Evolutionary conservation across 2,797 vertebrate species (phyloP).

Genomic region (Heliangelus exortis): DNA sequence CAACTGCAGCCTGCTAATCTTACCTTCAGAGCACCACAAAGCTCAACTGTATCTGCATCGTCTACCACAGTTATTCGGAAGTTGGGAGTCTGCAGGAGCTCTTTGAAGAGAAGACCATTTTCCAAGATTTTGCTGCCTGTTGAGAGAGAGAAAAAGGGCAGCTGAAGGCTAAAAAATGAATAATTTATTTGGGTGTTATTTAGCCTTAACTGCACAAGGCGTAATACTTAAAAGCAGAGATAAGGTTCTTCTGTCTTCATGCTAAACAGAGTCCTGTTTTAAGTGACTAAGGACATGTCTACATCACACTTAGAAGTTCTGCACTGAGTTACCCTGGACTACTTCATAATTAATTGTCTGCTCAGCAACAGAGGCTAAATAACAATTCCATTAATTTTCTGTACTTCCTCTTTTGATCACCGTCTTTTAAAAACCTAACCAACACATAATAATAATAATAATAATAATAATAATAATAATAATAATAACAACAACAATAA

Average conservation of each 20-base stretch:
- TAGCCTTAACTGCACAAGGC: neutral
- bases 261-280: neutral
- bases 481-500: too few species aligned
- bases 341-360: neutral
- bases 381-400: neutral
- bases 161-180: neutral
- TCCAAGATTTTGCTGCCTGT: conserved; percentile 87
- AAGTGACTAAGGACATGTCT: neutral
- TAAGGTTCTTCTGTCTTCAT: neutral
- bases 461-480: neutral
- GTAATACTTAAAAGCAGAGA: neutral
- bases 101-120: conserved; percentile 91
- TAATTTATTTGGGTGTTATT: neutral
- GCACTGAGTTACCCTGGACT: neutral
- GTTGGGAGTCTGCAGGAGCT: conserved; percentile 91
- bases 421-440: neutral
- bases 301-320: neutral
- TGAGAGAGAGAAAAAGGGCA: neutral
- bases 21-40: conserved; percentile 94
- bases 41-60: conserved; percentile 91
- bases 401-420: neutral
- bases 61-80: conserved; percentile 92
- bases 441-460: neutral
- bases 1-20: neutral
- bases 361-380: neutral